Base-by-base conservation (phyloP, 30 jellyfish, hydroid and myxozoan species). In the Pseudorhiza aurosa region DNA sequence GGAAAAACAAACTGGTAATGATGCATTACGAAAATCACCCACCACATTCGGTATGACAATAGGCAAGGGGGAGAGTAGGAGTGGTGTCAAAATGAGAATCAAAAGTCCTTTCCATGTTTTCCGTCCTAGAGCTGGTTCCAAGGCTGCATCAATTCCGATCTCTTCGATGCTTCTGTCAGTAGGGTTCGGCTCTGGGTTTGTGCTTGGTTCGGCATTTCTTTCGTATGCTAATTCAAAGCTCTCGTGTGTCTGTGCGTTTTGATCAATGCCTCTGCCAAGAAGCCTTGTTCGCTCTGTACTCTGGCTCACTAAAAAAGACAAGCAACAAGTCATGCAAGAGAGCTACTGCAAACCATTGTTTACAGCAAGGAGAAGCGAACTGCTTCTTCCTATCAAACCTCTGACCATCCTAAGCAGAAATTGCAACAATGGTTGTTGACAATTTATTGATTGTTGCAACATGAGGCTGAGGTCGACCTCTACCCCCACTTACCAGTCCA, bases 11-110 rank as follows among this genome's bases (percentile, higher is more conserved):
- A n/a, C n/a, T n/a, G n/a, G n/a, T n/a, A n/a, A n/a, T n/a, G n/a
- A n/a, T n/a, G n/a, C n/a, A n/a, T n/a, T 10, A 28, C 10, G 25
- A 15, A 29, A 8, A 31, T 11, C 14, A 50, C 77, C 21, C 1
- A 77, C 89, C 82, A 17, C 53, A 31, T 47, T 77, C 32, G 50
- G 57, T 12, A 59, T 1, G 11, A 63, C 29, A 8, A 83, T 68
- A 6, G 87, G 87, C 75, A 83, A 60, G 8, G 95, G 95, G 39
- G 81, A 68, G n/a, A 83, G 82, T 8, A 83, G 59, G 19, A 83
- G 42, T 22, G 95, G 95, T 58, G 95, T 70, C 59, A 83, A 77
- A 24, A 62, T 60, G 9, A 83, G 59, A 2, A 83, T 64, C 70
- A 83, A 45, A 30, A 26, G 70, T 14, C 87, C 75, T 46, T 51